These are phyloP conservation scores for Chiloscyllium punctatum DNA, from an alignment of 2,797 vertebrate genomes.

Conservation along the genomic window DNA sequence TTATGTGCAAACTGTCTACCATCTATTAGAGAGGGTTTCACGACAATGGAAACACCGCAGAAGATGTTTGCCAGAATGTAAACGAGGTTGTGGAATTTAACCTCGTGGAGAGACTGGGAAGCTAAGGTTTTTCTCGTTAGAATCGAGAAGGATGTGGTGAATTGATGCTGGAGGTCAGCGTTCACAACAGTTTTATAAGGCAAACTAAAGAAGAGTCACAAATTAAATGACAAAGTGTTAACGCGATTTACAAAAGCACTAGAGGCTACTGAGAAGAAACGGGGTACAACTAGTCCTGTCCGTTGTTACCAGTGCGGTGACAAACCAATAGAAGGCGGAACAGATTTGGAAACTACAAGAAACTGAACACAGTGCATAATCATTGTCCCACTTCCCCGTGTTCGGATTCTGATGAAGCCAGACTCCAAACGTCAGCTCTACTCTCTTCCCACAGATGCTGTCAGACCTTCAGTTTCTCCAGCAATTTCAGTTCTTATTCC, in stretches of 20 bases:
- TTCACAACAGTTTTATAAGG: no score
- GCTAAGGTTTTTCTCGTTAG: background rate
- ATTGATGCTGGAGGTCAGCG: no score
- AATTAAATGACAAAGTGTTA: background rate
- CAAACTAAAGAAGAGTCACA: background rate
- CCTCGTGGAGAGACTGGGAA: background rate
- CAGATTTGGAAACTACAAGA: background rate
- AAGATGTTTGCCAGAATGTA: background rate
- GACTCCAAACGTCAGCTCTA: no score
- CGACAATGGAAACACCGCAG: background rate
- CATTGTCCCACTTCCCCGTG: no score
- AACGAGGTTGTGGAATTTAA: background rate
- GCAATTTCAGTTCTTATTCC: background rate
- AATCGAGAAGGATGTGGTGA: background rate
- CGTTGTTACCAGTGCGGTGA: background rate
- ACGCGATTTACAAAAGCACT: background rate
- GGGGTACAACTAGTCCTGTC: background rate
- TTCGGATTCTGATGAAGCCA: no score
- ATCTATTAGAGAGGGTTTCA: background rate
- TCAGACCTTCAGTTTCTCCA: no score
- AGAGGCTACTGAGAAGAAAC: background rate
- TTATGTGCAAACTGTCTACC: background rate
- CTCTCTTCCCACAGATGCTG: no score
- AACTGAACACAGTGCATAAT: background rate
- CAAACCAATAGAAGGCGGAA: background rate